These are phyloP conservation scores for Nematostella vectensis DNA, from an alignment of 92 coral and sea anemone species.

Conservation along the genomic window DNA sequence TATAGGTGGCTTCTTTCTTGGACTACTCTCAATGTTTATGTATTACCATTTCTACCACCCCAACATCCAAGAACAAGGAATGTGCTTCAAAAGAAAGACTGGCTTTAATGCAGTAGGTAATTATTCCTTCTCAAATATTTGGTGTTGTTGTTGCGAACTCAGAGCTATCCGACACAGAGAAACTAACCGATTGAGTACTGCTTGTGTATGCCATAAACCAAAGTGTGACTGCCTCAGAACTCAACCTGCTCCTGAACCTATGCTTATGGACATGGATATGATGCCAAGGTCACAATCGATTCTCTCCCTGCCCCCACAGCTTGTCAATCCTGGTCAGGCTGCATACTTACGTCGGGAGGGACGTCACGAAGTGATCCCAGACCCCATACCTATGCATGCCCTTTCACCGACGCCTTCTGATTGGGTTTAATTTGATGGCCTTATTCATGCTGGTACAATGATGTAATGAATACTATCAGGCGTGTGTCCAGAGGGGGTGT, in stretches of 20 bases:
- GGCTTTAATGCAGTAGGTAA: constrained; percentile 28
- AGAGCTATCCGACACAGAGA: constrained; percentile 13
- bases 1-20: constrained; percentile 76
- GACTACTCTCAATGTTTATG: constrained; percentile 54
- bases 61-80: constrained; percentile 62
- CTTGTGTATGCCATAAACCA: background rate
- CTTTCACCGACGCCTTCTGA: background rate
- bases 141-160: constrained; percentile 76
- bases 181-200: background rate
- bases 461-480: too few species aligned
- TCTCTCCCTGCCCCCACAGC: background rate
- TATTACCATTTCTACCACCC: constrained; percentile 93
- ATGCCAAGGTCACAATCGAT: background rate
- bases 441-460: too few species aligned
- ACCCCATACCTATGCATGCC: background rate
- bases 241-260: background rate
- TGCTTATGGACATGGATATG: background rate
- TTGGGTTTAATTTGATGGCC: too few species aligned
- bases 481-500: too few species aligned
- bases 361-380: background rate
- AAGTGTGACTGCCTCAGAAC: background rate
- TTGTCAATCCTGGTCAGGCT: background rate
- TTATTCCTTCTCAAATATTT: constrained; percentile 15
- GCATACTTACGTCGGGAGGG: background rate
- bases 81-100: constrained; percentile 47